Percentiles rank a stretch among this genome's conserved stretches.
Conservation (phyloP, 2,113 vertebrate genomes). For the Macheiramphus alcinus region DNA sequence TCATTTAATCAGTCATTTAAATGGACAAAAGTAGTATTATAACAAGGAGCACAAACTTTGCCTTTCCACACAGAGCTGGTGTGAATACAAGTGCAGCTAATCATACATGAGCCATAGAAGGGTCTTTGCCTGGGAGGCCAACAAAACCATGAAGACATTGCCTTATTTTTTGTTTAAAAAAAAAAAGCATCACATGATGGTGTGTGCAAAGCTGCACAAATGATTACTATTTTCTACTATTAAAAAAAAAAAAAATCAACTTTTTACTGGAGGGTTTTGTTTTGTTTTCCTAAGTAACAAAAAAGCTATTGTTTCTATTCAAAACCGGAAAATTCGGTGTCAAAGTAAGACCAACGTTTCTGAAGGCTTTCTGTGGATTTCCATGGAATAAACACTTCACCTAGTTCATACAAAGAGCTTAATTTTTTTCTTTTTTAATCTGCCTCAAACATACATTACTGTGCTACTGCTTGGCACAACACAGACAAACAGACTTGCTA, state of each 20-base stretch:
- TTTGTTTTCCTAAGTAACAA: not conserved
- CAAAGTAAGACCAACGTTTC: not conserved
- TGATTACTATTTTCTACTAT: not conserved
- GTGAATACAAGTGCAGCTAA: not conserved
- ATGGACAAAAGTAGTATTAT: not conserved
- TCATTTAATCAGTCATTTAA: not conserved
- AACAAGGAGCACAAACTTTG: not conserved
- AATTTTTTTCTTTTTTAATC: not conserved
- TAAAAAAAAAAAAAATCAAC: not conserved
- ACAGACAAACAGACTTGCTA: not conserved
- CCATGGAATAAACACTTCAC: not conserved
- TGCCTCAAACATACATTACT: not conserved
- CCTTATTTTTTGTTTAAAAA: accelerated
- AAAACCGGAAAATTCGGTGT: not conserved
- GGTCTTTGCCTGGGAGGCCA: not conserved
- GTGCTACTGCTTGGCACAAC: not conserved
- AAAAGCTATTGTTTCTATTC: not conserved
- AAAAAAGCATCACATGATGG: not conserved
- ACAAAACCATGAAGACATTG: not conserved
- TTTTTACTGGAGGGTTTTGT: not conserved
- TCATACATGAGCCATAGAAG: not conserved
- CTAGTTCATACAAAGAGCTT: not conserved
- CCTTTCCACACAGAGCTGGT: not conserved
- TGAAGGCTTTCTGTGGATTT: not conserved
- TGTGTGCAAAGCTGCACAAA: not conserved